Base-by-base conservation (phyloP, 2,888 invertebrate species). In the Diarsia dahlii region DNA sequence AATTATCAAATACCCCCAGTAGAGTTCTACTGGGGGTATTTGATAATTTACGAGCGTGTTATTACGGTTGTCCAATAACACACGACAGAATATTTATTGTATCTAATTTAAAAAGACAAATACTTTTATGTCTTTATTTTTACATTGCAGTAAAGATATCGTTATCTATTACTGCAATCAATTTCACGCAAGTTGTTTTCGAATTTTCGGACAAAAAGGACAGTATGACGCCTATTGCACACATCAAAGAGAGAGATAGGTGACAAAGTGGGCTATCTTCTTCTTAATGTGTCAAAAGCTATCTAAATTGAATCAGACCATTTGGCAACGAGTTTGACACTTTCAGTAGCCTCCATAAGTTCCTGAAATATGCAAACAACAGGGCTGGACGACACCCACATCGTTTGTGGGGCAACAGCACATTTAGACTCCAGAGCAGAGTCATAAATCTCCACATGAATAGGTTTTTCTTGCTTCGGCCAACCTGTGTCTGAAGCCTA, bases 41-140 rank as follows among this genome's bases (percentile, higher is more conserved):
- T 54, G 12, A 52, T 58, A 48, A 58, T 58, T 58, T 58, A 58
- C 46, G 48, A 73, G 46, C 18, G 15, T 52, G 3, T n/a, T 39
- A 48, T 48, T 20, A 48, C 18, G 4, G 15, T 48, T 23, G 34
- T 23, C 15, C n/a, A 28, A 45, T 28, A 34, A 60, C 68, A 6
- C 6, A 45, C 39, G 23, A 15, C 10, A 20, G 39, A 58, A 18
- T 58, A 73, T 72, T 72, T 72, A 72, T 69, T 54, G 28, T 20
- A 52, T 18, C 28, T 15, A 28, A 69, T 54, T 45, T 54, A 54
- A 9, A 20, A 50, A 69, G 54, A 46, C 69, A 69, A 54, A 28
- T 15, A 45, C 39, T 39, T 66, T 63, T 71, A 52, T 69, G 52
- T 18, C 39, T 45, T 6, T 69, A 23, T 39, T 50, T 67, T 1